Evolutionary conservation across 2,888 invertebrate genomes (phyloP).

Genomic region (Polyommatus icarus): DNA sequence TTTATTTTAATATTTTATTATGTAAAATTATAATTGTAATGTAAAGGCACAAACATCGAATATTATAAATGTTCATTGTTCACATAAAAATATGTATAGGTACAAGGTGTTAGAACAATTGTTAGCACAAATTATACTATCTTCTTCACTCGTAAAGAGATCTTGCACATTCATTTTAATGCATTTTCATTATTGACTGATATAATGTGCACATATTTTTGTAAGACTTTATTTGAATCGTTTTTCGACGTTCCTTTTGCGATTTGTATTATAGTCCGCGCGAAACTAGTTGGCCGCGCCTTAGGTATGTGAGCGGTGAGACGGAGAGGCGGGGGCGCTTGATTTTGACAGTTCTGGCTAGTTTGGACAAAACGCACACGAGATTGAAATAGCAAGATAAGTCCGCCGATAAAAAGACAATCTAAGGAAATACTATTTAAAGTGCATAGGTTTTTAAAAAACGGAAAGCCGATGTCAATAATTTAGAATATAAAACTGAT

Average conservation of each 20-base stretch:
- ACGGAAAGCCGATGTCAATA: no score
- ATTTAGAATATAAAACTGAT: no score
- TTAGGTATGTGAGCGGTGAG: no score
- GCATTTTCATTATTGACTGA: neutral
- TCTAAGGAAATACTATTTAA: no score
- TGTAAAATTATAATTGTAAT: neutral
- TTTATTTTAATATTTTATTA: neutral
- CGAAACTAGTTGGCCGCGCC: no score
- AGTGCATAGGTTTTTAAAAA: no score
- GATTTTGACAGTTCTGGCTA: no score
- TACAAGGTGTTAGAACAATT: neutral
- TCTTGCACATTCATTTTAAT: neutral
- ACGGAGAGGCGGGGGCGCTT: no score
- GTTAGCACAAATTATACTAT: neutral
- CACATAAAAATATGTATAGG: neutral
- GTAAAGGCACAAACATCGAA: conserved; percentile 8
- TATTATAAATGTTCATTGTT: neutral
- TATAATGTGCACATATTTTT: conserved; percentile 16
- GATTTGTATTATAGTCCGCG: neutral
- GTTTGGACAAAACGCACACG: no score
- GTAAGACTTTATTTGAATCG: conserved; percentile 6
- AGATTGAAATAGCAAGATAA: no score
- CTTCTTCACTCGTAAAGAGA: neutral
- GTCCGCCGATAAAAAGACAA: no score
- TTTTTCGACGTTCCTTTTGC: conserved; percentile 13